These are phyloP conservation scores for Trematocara stigmaticum DNA, from an alignment of 2,113 vertebrate genomes.

Conservation along the genomic window DNA sequence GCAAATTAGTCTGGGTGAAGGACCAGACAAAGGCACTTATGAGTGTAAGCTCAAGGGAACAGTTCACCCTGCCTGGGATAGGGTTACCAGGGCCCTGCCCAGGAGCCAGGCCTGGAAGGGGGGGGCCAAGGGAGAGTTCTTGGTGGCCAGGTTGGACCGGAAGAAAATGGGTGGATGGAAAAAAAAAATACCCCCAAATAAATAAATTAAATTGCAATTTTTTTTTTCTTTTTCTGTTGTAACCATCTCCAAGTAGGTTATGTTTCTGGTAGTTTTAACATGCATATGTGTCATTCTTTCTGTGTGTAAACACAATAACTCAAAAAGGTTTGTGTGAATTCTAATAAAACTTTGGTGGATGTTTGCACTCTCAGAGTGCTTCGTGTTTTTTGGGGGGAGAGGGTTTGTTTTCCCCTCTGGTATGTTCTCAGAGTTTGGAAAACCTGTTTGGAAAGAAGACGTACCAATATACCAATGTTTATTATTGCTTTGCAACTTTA, in stretches of 20 bases:
- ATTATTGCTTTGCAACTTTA: not conserved
- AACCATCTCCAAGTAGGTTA: not conserved
- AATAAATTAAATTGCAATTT: not conserved
- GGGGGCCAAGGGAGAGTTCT: rapidly evolving
- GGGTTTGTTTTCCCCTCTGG: not conserved
- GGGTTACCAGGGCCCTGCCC: not conserved
- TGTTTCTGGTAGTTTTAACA: not conserved
- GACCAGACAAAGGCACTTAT: rapidly evolving
- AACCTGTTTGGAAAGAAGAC: not conserved
- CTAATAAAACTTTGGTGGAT: not conserved
- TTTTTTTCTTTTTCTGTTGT: not conserved
- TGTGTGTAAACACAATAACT: not conserved
- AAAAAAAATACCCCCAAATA: not conserved
- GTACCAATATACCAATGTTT: not conserved
- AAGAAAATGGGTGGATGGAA: not conserved
- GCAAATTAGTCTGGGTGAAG: not conserved
- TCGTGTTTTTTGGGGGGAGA: rapidly evolving
- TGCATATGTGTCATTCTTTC: not conserved
- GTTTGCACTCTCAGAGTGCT: not conserved
- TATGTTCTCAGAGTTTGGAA: not conserved
- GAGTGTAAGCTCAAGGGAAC: not conserved
- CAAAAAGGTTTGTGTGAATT: not conserved
- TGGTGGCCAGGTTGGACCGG: not conserved
- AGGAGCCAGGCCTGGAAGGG: not conserved
- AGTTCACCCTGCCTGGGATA: rapidly evolving